Evolutionary conservation across 2,797 vertebrate genomes (phyloP).

Genomic region (Muraenolepis orangiensis): DNA sequence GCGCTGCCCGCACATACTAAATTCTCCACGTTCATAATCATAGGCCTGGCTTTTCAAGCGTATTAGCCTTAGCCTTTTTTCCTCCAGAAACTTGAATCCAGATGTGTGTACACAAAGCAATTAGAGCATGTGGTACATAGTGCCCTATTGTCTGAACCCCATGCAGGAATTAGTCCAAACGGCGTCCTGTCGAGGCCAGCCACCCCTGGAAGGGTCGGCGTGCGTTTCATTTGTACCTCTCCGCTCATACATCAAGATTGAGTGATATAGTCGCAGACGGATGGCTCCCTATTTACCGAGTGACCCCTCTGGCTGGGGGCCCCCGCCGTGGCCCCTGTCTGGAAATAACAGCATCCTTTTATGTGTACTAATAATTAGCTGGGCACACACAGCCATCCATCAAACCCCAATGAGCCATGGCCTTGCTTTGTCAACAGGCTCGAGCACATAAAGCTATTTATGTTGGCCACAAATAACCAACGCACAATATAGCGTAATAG

Average conservation of each 20-base stretch:
- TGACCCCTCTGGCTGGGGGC: conserved; percentile 69
- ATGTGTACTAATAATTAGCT: conserved; percentile 79
- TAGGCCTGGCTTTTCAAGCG: conserved; percentile 46
- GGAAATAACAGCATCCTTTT: conserved; percentile 78
- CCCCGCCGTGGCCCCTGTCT: conserved; percentile 62
- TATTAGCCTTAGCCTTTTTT: conserved; percentile 68
- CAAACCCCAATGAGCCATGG: conserved; percentile 68
- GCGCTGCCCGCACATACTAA: conserved; percentile 50
- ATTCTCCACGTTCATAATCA: conserved; percentile 59
- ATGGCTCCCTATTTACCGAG: conserved; percentile 71
- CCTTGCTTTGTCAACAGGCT: conserved; percentile 73
- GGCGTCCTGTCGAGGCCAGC: conserved; percentile 71
- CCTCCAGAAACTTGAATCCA: conserved; percentile 66
- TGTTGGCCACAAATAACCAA: conserved; percentile 67
- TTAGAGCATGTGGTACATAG: conserved; percentile 74
- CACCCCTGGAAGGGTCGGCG: conserved; percentile 70
- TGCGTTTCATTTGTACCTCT: conserved; percentile 78
- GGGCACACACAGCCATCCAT: conserved; percentile 75
- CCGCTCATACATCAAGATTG: conserved; percentile 82
- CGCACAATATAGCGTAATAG: conserved; percentile 58
- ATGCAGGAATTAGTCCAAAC: conserved; percentile 74
- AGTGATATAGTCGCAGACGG: conserved; percentile 76
- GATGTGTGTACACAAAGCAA: conserved; percentile 80
- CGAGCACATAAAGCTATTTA: conserved; percentile 70
- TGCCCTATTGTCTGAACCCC: conserved; percentile 76